Conservation (phyloP, 1,140 invertebrate genomes). For the Sinella curviseta region DNA sequence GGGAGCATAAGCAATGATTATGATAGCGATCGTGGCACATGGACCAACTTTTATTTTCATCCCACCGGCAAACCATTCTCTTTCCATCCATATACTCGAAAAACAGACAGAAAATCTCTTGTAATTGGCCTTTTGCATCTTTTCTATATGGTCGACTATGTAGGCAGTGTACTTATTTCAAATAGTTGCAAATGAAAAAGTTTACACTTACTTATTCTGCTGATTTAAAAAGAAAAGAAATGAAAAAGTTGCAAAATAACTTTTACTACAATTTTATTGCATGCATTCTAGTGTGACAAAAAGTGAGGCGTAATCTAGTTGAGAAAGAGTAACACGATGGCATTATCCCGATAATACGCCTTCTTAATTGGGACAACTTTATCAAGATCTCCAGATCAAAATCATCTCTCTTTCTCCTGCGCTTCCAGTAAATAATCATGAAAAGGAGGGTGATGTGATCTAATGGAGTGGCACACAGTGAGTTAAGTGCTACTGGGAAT, state of each 20-base stretch:
- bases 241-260: too few relatives aligned
- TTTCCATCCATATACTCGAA: too few relatives aligned
- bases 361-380: conserved; percentile 20
- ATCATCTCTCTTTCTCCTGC: not conserved
- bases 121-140: too few relatives aligned
- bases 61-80: not conserved
- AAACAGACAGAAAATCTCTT: too few relatives aligned
- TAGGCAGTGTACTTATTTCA: too few relatives aligned
- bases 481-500: conserved; percentile 1
- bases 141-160: too few relatives aligned
- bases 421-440: conserved; percentile 7
- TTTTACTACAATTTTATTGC: not conserved
- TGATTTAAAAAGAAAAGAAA: too few relatives aligned
- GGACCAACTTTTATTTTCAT: not conserved
- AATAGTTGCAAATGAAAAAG: too few relatives aligned
- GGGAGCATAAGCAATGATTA: too few relatives aligned
- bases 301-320: not conserved
- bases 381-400: conserved; percentile 18
- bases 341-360: not conserved
- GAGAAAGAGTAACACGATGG: not conserved
- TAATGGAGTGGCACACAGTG: conserved; percentile 14
- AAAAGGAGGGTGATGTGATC: conserved; percentile 13
- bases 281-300: not conserved
- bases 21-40: too few relatives aligned
- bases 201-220: too few relatives aligned